Percentiles rank a stretch among this genome's conserved stretches.
Conservation (phyloP, 2,888 invertebrate species). For the Machimus atricapillus region DNA sequence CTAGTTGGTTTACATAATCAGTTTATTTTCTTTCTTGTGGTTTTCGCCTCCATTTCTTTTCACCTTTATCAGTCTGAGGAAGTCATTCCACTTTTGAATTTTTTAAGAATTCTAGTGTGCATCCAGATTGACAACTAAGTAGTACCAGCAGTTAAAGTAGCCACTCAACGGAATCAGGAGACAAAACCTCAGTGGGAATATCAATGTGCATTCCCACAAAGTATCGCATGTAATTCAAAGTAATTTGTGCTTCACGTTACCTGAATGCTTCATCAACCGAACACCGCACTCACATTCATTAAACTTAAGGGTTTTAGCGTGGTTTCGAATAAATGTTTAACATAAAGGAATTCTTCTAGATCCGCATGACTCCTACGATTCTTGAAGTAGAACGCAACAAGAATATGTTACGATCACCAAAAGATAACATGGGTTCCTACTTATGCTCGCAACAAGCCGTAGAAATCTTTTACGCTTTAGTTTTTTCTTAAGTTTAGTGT, state of each 20-base stretch:
- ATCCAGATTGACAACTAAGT: neutral
- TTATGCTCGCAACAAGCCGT: neutral
- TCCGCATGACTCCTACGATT: neutral
- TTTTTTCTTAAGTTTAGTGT: neutral
- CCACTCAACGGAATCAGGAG: neutral
- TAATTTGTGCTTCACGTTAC: constrained; percentile 14
- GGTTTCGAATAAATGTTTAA: neutral
- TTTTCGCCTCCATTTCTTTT: neutral
- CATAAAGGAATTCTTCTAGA: neutral
- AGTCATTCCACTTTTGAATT: neutral
- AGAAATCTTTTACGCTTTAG: neutral
- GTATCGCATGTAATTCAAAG: neutral
- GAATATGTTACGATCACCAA: neutral
- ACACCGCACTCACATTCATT: neutral
- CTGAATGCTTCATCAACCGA: neutral
- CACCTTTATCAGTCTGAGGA: neutral
- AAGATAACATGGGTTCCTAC: neutral
- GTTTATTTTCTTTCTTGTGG: neutral
- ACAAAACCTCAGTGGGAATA: constrained; percentile 3
- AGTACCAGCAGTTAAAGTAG: neutral
- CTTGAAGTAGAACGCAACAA: neutral
- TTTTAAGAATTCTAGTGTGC: neutral
- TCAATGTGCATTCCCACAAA: neutral
- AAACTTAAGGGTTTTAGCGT: neutral
- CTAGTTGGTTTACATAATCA: neutral